Conservation (phyloP, 2,797 vertebrate genomes). For the Sebastolobus alascanus region DNA sequence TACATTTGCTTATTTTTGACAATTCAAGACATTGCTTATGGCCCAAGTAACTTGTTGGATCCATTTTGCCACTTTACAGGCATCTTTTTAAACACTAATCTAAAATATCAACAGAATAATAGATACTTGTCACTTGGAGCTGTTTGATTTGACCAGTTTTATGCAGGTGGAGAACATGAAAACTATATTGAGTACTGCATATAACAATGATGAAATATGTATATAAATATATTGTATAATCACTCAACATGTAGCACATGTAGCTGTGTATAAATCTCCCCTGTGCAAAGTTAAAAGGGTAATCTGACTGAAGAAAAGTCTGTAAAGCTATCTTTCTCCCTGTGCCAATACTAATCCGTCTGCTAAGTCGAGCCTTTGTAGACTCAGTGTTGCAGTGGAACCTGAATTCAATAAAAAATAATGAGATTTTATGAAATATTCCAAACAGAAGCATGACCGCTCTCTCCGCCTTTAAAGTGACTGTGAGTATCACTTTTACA, state of each 20-base stretch:
- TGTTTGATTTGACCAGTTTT: not conserved
- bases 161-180: not conserved
- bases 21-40: not conserved
- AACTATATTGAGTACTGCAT: not conserved
- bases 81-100: not conserved
- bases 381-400: constrained; percentile 63
- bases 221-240: not conserved
- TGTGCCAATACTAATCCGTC: constrained; percentile 57
- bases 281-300: constrained; percentile 15
- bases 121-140: not conserved
- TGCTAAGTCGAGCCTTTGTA: constrained; percentile 49
- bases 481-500: constrained; percentile 81
- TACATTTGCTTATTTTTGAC: not conserved
- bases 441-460: constrained; percentile 85
- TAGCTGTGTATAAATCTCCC: not conserved
- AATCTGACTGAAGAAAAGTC: constrained; percentile 18
- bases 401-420: constrained; percentile 84
- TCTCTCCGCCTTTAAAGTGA: constrained; percentile 75
- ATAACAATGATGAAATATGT: not conserved
- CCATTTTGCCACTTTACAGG: not conserved
- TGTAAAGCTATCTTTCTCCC: constrained; percentile 53
- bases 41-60: not conserved
- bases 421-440: constrained; percentile 86
- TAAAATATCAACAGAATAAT: not conserved
- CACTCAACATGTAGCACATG: not conserved